Base-by-base conservation (phyloP, 2,113 vertebrate genomes). In the Dolichallabes microphthalmus region DNA sequence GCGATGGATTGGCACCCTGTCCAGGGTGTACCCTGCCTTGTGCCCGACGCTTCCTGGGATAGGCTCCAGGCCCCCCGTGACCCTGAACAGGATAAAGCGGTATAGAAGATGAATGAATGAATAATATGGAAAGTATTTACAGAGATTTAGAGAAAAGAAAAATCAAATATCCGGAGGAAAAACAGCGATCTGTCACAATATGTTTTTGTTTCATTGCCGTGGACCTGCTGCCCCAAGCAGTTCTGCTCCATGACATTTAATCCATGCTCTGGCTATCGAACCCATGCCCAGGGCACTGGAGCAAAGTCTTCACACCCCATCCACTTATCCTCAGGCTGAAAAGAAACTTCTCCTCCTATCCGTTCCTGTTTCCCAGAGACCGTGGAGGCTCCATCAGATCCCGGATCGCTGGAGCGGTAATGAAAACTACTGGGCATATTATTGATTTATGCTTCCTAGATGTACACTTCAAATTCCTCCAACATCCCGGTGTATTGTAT, bases 201-300 rank as follows among this genome's bases (percentile, higher is more conserved):
- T 83, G 39, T 55, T 25, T 76, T 20, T 19, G 25, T 87, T 57
- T 22, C 63, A 79, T 84, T 58, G 64, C 57, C 71, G 58, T 71
- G 55, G 55, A 50, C 11, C 35, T 9, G 57, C 69, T 73, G 74
- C 55, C 63, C 83, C 82, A 20, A 88, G 78, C 79, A 79, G 85
- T 82, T 88, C 88, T 82, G 82, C 82, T 84, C 82, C 82, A 84
- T 82, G 76, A 63, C 73, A 75, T 8, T 77, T 71, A 58, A 78
- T 86, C 76, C 87, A 86, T 53, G 81, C 66, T 52, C 78, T 45
- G 76, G 76, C 68, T 88, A 76, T 86, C 78, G 86, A 88, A 86
- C 30, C 74, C 77, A 84, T 84, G 64, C 74, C 76, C 20, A 57
- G n/a, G 68, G 84, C 76, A 69, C 30, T 35, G 22, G 57, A 83